Conservation (phyloP, 1,140 invertebrate species). For the Drosophila takahashii region DNA sequence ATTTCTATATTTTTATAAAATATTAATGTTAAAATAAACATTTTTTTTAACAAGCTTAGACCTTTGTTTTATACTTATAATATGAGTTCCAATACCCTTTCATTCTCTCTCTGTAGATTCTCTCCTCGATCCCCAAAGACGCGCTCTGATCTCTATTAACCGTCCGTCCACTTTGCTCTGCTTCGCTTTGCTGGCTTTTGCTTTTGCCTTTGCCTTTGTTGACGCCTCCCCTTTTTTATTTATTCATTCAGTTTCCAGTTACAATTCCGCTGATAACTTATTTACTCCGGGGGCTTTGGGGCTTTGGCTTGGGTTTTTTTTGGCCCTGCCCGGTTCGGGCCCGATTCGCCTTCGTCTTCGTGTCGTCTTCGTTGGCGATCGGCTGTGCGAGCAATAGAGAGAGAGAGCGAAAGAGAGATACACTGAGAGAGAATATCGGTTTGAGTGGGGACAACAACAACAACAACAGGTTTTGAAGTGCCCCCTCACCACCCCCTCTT, state of each 20-base stretch:
- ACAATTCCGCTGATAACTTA: conserved; percentile 80
- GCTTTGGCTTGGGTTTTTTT: conserved; percentile 37
- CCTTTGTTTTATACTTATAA: background rate
- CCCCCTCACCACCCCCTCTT: conserved; percentile 6
- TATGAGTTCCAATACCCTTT: background rate
- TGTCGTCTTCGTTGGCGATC: conserved; percentile 31
- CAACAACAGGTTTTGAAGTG: conserved; percentile 58
- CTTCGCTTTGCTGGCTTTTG: conserved; percentile 31
- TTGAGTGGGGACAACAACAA: conserved; percentile 7
- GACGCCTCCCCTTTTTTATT: conserved; percentile 77
- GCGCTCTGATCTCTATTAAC: conserved; percentile 72
- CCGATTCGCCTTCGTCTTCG: conserved; percentile 23
- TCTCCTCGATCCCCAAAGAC: conserved; percentile 39
- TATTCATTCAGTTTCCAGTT: conserved; percentile 74
- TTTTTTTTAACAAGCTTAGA: too few relatives aligned
- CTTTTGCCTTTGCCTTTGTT: conserved; percentile 35
- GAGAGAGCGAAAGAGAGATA: conserved; percentile 25
- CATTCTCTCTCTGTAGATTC: conserved; percentile 2
- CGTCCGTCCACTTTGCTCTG: conserved; percentile 23
- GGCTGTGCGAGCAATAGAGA: conserved; percentile 25
- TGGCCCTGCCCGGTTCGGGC: conserved; percentile 35
- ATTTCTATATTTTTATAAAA: too few relatives aligned
- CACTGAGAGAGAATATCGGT: conserved; percentile 23
- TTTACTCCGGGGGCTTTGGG: conserved; percentile 73
- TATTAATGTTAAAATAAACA: too few relatives aligned